phyloP scores from a whole-genome alignment of 2,113 vertebrate species.

The Dinomys branickii region DNA sequence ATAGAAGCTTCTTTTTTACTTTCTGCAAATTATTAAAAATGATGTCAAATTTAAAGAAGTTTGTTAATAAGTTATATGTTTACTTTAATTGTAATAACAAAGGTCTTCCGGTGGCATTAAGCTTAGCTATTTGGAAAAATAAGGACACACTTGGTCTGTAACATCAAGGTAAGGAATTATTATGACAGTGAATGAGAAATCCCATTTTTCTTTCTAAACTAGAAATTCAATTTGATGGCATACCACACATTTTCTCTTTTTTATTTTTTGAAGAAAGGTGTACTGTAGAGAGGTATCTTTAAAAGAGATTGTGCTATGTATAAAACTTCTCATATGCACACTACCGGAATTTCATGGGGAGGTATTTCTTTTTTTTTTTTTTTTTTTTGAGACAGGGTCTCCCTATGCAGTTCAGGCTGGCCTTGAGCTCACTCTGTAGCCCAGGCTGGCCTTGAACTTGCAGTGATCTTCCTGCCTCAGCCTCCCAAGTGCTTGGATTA shows the following conservation, averaged over 20 bases:
- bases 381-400: no score
- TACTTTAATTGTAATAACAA: constrained; percentile 47
- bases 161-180: background rate
- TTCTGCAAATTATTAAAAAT: constrained; percentile 30
- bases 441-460: no score
- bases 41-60: background rate
- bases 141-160: background rate
- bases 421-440: no score
- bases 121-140: background rate
- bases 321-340: background rate
- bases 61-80: constrained; percentile 40
- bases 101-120: background rate
- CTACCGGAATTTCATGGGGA: constrained; percentile 26
- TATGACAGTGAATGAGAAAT: background rate
- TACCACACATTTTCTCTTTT: background rate
- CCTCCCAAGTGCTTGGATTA: no score
- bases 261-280: background rate
- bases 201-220: background rate
- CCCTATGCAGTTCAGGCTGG: no score
- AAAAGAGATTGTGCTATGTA: background rate
- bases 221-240: background rate
- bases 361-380: no score
- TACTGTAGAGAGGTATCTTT: background rate
- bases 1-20: background rate
- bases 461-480: no score